These are phyloP conservation scores for Elymnias hypermnestra DNA, from an alignment of 1,140 invertebrate species.

Conservation along the genomic window DNA sequence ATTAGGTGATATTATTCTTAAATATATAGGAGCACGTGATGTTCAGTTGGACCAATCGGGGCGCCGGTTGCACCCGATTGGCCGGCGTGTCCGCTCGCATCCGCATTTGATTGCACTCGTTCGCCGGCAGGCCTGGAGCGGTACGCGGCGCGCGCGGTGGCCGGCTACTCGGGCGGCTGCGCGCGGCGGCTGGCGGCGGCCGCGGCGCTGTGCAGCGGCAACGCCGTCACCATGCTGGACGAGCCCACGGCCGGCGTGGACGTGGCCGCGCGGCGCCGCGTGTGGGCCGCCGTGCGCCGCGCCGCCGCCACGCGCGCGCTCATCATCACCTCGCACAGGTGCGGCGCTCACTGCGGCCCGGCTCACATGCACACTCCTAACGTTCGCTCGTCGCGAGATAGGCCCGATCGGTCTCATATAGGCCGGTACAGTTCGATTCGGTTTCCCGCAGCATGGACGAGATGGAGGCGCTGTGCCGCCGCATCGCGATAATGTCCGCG, in stretches of 20 bases:
- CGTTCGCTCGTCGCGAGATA: no score
- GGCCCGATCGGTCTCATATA: no score
- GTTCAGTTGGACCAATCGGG: no score
- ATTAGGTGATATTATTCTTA: no score
- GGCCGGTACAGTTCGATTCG: no score
- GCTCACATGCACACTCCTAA: no score
- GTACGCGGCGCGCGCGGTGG: slow-evolving; percentile 25
- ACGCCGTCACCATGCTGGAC: slow-evolving; percentile 80
- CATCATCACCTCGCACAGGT: slow-evolving; percentile 76
- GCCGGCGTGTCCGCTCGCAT: no score
- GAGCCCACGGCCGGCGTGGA: slow-evolving; percentile 85
- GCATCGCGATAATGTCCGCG: slow-evolving; percentile 89
- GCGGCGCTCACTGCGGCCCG: background rate
- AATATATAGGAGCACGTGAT: no score
- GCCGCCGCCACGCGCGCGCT: slow-evolving; percentile 51
- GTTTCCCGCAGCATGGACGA: slow-evolving; percentile 88
- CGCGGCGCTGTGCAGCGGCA: slow-evolving; percentile 78
- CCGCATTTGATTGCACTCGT: no score
- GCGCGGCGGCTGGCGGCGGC: slow-evolving; percentile 88
- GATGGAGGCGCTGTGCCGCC: slow-evolving; percentile 86
- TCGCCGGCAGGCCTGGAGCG: slow-evolving; percentile 42
- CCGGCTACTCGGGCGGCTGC: slow-evolving; percentile 82
- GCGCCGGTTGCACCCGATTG: no score
- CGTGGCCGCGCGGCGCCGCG: slow-evolving; percentile 78
- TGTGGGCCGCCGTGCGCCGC: slow-evolving; percentile 59